Conservation (phyloP, 2,113 vertebrate species). For the Nothoprocta perdicaria region DNA sequence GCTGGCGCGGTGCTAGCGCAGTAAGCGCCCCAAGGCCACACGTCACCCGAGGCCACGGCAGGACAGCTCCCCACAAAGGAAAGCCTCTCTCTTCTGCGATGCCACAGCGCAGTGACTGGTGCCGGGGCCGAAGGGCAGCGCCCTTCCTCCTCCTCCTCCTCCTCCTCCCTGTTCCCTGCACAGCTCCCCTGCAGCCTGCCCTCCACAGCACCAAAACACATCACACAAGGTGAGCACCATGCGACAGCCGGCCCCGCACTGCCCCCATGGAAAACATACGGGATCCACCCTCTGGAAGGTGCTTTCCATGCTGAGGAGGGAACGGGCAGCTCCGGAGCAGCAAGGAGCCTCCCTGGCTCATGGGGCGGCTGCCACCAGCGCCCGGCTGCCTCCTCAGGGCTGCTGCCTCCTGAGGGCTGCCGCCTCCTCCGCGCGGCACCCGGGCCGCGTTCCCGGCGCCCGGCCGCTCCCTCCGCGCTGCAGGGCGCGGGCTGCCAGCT, state of each 20-base stretch:
- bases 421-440: not conserved
- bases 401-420: too few relatives aligned
- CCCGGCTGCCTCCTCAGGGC: too few relatives aligned
- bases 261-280: not conserved
- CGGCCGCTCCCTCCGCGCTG: not conserved
- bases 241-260: not conserved
- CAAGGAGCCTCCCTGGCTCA: not conserved
- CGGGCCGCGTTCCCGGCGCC: not conserved
- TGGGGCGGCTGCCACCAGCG: not conserved
- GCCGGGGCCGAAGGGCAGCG: not conserved
- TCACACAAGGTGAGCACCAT: not conserved
- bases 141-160: not conserved
- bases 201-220: not conserved
- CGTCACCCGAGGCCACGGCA: not conserved
- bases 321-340: not conserved
- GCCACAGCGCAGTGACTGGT: not conserved
- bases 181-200: not conserved
- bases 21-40: not conserved
- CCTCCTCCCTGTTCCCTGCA: not conserved
- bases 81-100: not conserved
- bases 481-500: not conserved
- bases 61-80: accelerated
- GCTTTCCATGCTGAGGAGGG: not conserved
- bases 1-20: not conserved
- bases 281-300: not conserved